phyloP scores from a whole-genome alignment of 2,888 invertebrate genomes.

The Eilema caniola region DNA sequence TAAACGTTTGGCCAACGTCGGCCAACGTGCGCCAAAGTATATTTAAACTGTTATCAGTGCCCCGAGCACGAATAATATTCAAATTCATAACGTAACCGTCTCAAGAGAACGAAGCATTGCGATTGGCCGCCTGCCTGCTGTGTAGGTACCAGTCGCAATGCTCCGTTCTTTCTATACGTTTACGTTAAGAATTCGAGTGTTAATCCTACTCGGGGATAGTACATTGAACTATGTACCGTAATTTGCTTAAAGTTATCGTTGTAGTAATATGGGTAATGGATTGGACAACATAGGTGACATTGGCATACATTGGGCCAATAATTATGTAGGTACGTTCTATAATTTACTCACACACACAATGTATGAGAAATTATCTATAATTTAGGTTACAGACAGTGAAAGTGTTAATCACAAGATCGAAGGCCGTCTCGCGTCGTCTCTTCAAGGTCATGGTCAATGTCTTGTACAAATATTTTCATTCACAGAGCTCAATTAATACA shows the following conservation, averaged over 20 bases:
- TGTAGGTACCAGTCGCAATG: too few species aligned
- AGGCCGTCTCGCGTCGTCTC: not conserved
- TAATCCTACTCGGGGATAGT: too few species aligned
- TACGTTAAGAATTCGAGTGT: too few species aligned
- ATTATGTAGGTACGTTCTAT: not conserved
- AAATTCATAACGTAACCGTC: too few species aligned
- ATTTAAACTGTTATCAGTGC: not conserved
- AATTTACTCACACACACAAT: not conserved
- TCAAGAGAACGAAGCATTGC: too few species aligned
- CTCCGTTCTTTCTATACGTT: too few species aligned
- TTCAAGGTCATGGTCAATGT: constrained; percentile 43
- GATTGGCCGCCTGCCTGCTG: too few species aligned
- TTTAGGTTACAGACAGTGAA: constrained; percentile 30
- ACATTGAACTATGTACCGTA: not conserved
- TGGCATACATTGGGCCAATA: not conserved
- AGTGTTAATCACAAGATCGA: constrained; percentile 18
- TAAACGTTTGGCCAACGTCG: not conserved
- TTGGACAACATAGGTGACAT: not conserved
- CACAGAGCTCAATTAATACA: not conserved
- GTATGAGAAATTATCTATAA: not conserved
- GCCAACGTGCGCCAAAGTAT: not conserved
- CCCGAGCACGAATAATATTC: too few species aligned
- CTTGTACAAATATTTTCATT: constrained; percentile 14
- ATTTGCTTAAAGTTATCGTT: not conserved
- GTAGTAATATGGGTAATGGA: not conserved